phyloP scores from a whole-genome alignment of 2,888 invertebrate genomes.

The Tetragonisca angustula region DNA sequence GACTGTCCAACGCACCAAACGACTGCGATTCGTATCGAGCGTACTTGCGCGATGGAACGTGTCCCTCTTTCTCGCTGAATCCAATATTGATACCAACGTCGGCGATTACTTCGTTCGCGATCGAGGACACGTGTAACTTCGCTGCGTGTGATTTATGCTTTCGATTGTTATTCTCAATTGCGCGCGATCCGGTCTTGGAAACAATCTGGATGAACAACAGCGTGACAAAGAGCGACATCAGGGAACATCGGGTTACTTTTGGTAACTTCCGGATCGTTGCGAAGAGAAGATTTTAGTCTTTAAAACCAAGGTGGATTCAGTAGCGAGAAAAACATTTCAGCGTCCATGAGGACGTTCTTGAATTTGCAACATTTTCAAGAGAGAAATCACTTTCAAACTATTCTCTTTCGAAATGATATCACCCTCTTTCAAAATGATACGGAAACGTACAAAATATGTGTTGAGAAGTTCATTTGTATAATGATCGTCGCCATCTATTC shows the following conservation, averaged over 20 bases:
- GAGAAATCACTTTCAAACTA: too few species aligned
- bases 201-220: conserved; percentile 25
- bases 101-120: not conserved
- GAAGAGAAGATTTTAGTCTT: not conserved
- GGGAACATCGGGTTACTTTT: not conserved
- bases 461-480: too few species aligned
- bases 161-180: conserved; percentile 14
- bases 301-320: too few species aligned
- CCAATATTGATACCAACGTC: not conserved
- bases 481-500: too few species aligned
- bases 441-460: rapidly evolving
- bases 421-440: too few species aligned
- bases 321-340: too few species aligned
- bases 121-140: not conserved
- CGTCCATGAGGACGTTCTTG: too few species aligned
- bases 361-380: too few species aligned
- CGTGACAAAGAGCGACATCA: conserved; percentile 1
- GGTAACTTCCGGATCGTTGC: too few species aligned
- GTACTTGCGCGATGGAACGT: not conserved
- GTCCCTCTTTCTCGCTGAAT: not conserved
- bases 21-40: not conserved
- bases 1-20: too few species aligned
- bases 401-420: too few species aligned
- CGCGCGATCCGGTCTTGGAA: not conserved
- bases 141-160: conserved; percentile 15